Conservation (phyloP, 2,113 vertebrate species). For the Lagopus muta region DNA sequence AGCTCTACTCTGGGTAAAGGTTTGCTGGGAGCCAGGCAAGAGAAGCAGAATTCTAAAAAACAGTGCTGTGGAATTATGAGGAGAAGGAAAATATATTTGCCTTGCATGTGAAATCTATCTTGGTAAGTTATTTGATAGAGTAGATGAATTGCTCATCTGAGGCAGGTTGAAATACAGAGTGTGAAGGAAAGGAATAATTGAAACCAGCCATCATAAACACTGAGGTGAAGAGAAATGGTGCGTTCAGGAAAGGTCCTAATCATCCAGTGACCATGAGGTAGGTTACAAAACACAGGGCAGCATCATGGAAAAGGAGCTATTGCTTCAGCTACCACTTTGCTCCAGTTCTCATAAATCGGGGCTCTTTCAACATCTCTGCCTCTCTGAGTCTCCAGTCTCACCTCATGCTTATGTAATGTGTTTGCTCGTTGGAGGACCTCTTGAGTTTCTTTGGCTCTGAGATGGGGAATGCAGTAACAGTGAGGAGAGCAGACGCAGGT, state of each 20-base stretch:
- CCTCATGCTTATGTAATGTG: rapidly evolving
- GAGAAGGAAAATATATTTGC: conserved; percentile 39
- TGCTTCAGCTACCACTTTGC: neutral
- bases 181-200: conserved; percentile 58
- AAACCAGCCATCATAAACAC: conserved; percentile 12
- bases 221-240: neutral
- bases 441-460: neutral
- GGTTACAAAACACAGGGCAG: conserved; percentile 6
- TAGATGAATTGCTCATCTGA: conserved; percentile 56
- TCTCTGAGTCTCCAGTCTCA: neutral
- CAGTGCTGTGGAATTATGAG: neutral
- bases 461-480: rapidly evolving
- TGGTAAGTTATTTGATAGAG: conserved; percentile 40
- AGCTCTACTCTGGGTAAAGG: neutral
- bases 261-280: neutral
- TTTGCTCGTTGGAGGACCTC: neutral
- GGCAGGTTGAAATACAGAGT: conserved; percentile 54
- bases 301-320: neutral
- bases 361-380: neutral
- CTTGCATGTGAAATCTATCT: conserved; percentile 47
- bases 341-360: neutral
- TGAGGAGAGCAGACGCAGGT: neutral
- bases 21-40: neutral
- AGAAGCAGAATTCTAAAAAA: conserved; percentile 16
- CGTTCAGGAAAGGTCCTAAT: neutral